Base-by-base conservation (phyloP, 2,888 invertebrate species). In the Tetropium fuscum region DNA sequence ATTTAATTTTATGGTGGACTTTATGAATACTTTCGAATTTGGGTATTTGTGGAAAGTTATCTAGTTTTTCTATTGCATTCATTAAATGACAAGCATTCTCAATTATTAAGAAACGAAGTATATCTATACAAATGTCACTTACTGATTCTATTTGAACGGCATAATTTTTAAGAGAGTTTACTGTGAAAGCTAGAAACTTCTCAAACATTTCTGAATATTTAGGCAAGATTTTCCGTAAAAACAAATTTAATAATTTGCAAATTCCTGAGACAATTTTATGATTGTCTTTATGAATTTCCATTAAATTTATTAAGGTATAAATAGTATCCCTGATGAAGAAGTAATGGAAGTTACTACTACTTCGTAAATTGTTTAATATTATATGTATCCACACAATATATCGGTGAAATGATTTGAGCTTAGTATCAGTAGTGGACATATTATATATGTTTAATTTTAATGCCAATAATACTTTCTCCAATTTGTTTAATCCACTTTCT, bases 251-350 rank as follows among this genome's bases (percentile, higher is more conserved):
- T 57, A 84, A 86, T 71, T 78, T 78, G 13, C 74, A 68, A 2
- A 74, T 67, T n/a, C 72, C 72, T 41, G 63, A 58, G 19, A 79
- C 70, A 4, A 84, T 76, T 11, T 80, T 73, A 1, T 73, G 65
- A 45, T 58, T 49, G 4, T 79, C 74, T 6, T 74, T 73, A 13
- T 76, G 71, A 41, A 75, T 74, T 2, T 83, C 84, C 1, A 87
- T 84, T 1, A 86, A 79, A 66, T 86, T 81, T 1, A 86, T 75
- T 15, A 89, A 75, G 51, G 83, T 85, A 61, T 85, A 83, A 49
- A 84, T 83, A 3, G 85, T 80, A 66, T 87, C 88, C 67, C 86
- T 84, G 30, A 87, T 81, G 8, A 89, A 73, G 66, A 86, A 88
- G 0, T 82, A 78, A 4, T 84, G 84, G n/a, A 1, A 80, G 70